These are phyloP conservation scores for Trachythela sp. DNA, from an alignment of 64 coral and sea anemone species.

Conservation along the genomic window DNA sequence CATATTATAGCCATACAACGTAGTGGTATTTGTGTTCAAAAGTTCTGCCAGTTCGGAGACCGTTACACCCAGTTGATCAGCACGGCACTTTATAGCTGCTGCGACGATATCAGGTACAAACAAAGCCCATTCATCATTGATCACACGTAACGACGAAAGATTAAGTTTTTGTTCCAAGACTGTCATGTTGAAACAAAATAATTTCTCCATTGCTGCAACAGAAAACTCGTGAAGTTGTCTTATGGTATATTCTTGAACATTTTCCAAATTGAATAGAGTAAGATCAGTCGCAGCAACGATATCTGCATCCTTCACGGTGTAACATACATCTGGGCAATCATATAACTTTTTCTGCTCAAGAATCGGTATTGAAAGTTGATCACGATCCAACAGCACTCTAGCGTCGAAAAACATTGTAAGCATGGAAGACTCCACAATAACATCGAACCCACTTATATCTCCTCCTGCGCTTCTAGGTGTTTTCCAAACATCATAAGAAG, in stretches of 20 bases:
- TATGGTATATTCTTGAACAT: not conserved
- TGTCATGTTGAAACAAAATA: slow-evolving; percentile 22
- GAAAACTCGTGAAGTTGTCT: not conserved
- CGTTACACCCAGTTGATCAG: not conserved
- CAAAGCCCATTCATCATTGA: not conserved
- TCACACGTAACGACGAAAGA: not conserved
- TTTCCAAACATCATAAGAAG: not conserved
- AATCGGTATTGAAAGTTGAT: not conserved
- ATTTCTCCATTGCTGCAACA: not conserved
- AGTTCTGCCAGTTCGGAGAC: not conserved
- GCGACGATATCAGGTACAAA: not conserved
- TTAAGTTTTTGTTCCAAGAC: not conserved
- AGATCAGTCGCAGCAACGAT: not conserved
- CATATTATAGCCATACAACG: not conserved
- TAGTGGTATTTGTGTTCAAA: not conserved
- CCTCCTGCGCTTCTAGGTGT: not conserved
- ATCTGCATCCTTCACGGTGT: not conserved
- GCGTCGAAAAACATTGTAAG: not conserved
- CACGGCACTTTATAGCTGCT: not conserved
- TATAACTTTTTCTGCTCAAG: not conserved
- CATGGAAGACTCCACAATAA: not conserved
- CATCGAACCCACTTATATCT: not conserved
- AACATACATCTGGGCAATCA: not conserved
- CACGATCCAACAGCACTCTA: not conserved
- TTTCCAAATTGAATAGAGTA: not conserved